Conservation (phyloP, 2,888 invertebrate genomes). For the Congeria kusceri region DNA sequence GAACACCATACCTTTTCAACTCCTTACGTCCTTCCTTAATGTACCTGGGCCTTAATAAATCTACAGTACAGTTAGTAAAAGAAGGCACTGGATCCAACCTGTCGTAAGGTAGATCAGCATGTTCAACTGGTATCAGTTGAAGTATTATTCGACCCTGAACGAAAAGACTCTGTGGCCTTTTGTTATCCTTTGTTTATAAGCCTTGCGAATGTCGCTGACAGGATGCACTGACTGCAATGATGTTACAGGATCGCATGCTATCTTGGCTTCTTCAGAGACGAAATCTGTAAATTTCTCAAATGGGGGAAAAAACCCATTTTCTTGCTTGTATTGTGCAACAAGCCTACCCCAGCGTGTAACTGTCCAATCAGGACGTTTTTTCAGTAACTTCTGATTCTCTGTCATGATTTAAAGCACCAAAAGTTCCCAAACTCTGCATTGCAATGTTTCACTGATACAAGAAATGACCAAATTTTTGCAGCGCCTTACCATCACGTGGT, state of each 20-base stretch:
- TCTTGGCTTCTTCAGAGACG: conserved; percentile 51
- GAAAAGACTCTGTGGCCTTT: neutral
- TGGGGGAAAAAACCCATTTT: conserved; percentile 22
- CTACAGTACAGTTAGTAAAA: conserved; percentile 72
- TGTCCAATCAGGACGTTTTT: conserved; percentile 46
- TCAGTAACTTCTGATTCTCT: conserved; percentile 43
- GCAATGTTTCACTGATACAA: conserved; percentile 39
- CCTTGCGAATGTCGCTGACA: too few species aligned
- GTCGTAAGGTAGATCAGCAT: conserved; percentile 75
- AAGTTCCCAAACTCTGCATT: conserved; percentile 27
- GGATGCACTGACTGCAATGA: conserved; percentile 49
- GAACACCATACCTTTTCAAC: conserved; percentile 74
- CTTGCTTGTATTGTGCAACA: conserved; percentile 14
- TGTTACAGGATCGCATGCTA: conserved; percentile 61
- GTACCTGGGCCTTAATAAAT: conserved; percentile 79
- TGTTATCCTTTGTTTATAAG: neutral
- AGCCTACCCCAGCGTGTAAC: conserved; percentile 33
- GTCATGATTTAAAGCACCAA: conserved; percentile 38
- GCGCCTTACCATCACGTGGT: conserved; percentile 29
- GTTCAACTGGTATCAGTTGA: neutral
- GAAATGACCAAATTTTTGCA: conserved; percentile 40
- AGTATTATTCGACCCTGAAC: neutral
- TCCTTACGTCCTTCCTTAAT: conserved; percentile 70
- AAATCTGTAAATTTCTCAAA: conserved; percentile 54
- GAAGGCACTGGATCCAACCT: conserved; percentile 72